phyloP scores from a whole-genome alignment of 2,113 vertebrate species.

The Gnathonemus echidnorhynchus region DNA sequence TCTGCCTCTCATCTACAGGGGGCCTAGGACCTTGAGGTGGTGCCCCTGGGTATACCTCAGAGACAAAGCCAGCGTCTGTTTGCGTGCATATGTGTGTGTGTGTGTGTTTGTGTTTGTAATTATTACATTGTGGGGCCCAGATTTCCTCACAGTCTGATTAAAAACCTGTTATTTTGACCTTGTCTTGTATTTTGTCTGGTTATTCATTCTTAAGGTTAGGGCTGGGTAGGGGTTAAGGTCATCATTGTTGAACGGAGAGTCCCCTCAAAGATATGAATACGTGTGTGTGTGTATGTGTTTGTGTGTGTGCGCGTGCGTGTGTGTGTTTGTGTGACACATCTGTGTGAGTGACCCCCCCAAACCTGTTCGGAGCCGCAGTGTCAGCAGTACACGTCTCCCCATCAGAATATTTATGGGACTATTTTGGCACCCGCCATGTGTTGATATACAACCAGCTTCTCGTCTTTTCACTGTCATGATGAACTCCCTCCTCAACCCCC shows the following conservation, averaged over 20 bases:
- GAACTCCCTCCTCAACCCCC: neutral
- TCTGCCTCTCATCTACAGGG: slow-evolving; percentile 1
- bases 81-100: neutral
- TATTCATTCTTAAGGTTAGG: neutral
- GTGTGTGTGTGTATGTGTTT: neutral
- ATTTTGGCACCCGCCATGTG: neutral
- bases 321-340: neutral
- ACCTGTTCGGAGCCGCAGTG: neutral
- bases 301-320: neutral
- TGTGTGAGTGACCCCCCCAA: neutral
- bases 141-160: too few relatives aligned
- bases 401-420: slow-evolving; percentile 15
- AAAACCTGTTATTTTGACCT: too few relatives aligned
- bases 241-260: neutral
- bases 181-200: neutral
- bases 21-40: neutral
- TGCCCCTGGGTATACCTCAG: neutral
- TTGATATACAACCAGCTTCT: neutral
- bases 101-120: too few relatives aligned
- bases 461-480: neutral
- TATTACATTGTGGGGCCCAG: too few relatives aligned
- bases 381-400: slow-evolving; percentile 11
- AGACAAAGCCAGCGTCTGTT: neutral
- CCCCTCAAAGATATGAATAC: neutral
- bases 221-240: neutral